These are phyloP conservation scores for Yasuhikotakia modesta DNA, from an alignment of 2,797 vertebrate genomes.

Conservation along the genomic window DNA sequence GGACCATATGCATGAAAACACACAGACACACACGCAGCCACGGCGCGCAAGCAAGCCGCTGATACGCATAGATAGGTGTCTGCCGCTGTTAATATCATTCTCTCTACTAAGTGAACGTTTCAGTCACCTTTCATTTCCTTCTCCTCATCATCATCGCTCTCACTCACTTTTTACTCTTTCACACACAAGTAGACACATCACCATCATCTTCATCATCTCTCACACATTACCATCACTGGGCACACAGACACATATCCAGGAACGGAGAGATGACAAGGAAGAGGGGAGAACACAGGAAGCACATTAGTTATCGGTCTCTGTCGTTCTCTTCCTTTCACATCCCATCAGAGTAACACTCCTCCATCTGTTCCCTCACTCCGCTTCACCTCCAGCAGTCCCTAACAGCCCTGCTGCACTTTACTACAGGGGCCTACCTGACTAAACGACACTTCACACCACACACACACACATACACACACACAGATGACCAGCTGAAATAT, in stretches of 20 bases:
- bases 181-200: conserved; percentile 58
- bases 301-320: conserved; percentile 93
- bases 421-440: conserved; percentile 76
- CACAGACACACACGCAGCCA: conserved; percentile 34
- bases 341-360: conserved; percentile 73
- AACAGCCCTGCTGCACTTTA: conserved; percentile 71
- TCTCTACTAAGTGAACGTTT: conserved; percentile 77
- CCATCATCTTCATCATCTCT: conserved; percentile 48
- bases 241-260: conserved; percentile 81
- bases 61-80: conserved; percentile 42
- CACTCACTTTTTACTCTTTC: conserved; percentile 39
- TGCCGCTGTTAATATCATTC: conserved; percentile 58
- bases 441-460: conserved; percentile 88
- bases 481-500: conserved; percentile 95
- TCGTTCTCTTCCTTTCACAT: conserved; percentile 82
- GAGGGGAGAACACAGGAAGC: conserved; percentile 89
- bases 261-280: conserved; percentile 80
- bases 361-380: conserved; percentile 58
- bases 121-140: conserved; percentile 72
- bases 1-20: conserved; percentile 36
- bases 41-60: conserved; percentile 13
- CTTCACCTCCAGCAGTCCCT: conserved; percentile 62
- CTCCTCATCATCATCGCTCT: conserved; percentile 69
- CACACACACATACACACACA: conserved; percentile 81
- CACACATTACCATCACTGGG: conserved; percentile 57